Percentiles rank a stretch among this genome's conserved stretches.
Evolutionary conservation across 1,140 invertebrate species (phyloP).

Genomic region (Cydia splendana): DNA sequence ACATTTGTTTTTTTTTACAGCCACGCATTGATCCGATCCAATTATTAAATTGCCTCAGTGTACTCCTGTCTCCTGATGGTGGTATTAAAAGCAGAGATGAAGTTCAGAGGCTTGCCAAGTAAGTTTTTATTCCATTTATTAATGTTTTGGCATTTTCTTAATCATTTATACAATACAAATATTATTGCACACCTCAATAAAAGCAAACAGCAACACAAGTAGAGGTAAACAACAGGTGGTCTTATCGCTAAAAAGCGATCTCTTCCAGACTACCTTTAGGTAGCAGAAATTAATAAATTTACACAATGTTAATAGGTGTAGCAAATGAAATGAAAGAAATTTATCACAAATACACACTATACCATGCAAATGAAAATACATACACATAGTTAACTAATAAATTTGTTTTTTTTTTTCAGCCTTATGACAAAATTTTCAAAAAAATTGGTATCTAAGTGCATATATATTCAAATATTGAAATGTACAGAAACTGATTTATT

Average conservation of each 20-base stretch:
- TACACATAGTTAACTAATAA: slow-evolving; percentile 12
- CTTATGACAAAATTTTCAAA: slow-evolving; percentile 97
- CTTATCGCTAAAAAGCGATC: too few relatives aligned
- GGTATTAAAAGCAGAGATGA: slow-evolving; percentile 93
- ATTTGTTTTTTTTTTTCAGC: slow-evolving; percentile 82
- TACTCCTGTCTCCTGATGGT: slow-evolving; percentile 89
- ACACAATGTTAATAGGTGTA: too few relatives aligned
- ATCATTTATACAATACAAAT: neutral
- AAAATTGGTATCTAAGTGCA: slow-evolving; percentile 97
- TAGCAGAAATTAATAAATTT: too few relatives aligned
- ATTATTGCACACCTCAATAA: too few relatives aligned
- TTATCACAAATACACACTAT: too few relatives aligned
- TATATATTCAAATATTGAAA: slow-evolving; percentile 96
- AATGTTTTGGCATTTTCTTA: slow-evolving; percentile 30
- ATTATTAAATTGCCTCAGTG: slow-evolving; percentile 91
- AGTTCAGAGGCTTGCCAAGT: slow-evolving; percentile 84
- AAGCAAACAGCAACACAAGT: too few relatives aligned
- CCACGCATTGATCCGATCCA: slow-evolving; percentile 94
- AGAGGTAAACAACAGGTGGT: too few relatives aligned
- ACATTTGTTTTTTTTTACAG: slow-evolving; percentile 81
- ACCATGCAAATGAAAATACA: neutral
- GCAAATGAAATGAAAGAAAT: too few relatives aligned
- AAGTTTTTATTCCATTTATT: slow-evolving; percentile 39
- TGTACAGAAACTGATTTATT: slow-evolving; percentile 91
- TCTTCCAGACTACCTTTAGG: too few relatives aligned